Conservation (phyloP, 2,888 invertebrate species). For the Drosophila putrida region DNA sequence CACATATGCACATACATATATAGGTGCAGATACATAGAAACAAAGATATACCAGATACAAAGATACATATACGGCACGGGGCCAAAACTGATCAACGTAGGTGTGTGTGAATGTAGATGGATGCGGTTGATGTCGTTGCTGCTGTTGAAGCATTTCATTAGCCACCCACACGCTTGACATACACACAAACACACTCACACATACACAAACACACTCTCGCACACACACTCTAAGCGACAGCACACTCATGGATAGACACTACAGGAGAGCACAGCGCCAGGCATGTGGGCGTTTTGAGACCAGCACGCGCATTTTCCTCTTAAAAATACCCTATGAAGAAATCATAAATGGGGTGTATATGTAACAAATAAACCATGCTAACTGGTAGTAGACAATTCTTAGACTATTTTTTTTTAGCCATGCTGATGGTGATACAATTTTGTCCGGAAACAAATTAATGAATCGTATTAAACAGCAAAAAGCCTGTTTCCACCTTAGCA, state of each 20-base stretch:
- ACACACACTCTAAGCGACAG: conserved; percentile 18
- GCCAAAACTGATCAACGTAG: conserved; percentile 63
- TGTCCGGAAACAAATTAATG: no score
- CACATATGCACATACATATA: neutral
- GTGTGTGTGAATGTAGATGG: conserved; percentile 35
- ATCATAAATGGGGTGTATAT: neutral
- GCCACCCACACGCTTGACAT: conserved; percentile 71
- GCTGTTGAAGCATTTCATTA: conserved; percentile 76
- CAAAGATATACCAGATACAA: conserved; percentile 25
- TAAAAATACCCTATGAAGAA: conserved; percentile 34
- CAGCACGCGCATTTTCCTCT: conserved; percentile 56
- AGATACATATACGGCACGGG: conserved; percentile 13
- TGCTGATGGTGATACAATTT: no score
- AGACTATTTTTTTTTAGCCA: no score
- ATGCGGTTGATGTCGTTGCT: conserved; percentile 61
- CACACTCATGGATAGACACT: conserved; percentile 27
- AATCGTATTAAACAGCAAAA: no score
- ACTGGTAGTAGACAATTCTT: neutral
- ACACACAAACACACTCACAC: conserved; percentile 14
- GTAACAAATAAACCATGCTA: neutral
- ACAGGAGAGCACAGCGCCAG: conserved; percentile 41
- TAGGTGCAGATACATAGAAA: conserved; percentile 13
- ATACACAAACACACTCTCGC: conserved; percentile 15
- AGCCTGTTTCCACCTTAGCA: no score
- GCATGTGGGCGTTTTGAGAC: conserved; percentile 66